Evolutionary conservation across 1,140 invertebrate species (phyloP).

Genomic region (Drosophila burlai): DNA sequence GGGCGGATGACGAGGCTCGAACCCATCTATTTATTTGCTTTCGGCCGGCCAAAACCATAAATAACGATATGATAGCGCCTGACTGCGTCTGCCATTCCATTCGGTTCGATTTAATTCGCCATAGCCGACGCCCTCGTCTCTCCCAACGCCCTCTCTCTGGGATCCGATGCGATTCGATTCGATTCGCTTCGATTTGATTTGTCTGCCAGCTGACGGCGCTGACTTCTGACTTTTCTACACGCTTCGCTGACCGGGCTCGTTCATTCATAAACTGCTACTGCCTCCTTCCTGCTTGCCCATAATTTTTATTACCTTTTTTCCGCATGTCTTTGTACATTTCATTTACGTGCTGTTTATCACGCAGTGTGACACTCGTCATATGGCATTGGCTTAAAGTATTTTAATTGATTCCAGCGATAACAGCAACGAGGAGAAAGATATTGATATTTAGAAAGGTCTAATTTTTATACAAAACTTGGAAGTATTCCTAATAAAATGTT

Average conservation of each 20-base stretch:
- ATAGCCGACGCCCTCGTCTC: background rate
- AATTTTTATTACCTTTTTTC: conserved; percentile 24
- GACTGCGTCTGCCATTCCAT: conserved; percentile 54
- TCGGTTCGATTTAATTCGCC: conserved; percentile 43
- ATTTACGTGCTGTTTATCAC: conserved; percentile 67
- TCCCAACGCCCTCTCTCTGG: background rate
- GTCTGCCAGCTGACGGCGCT: conserved; percentile 40
- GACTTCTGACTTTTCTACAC: conserved; percentile 41
- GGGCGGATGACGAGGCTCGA: conserved; percentile 36
- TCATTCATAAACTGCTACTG: conserved; percentile 65
- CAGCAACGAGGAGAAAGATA: background rate
- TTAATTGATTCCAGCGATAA: conserved; percentile 60
- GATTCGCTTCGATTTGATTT: conserved; percentile 40
- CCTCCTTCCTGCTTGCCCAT: conserved; percentile 10
- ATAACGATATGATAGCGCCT: conserved; percentile 70
- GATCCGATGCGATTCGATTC: conserved; percentile 19
- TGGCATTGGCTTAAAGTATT: conserved; percentile 55
- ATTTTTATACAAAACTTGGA: background rate
- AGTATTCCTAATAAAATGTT: background rate
- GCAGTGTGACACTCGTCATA: conserved; percentile 26
- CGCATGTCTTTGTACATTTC: conserved; percentile 19
- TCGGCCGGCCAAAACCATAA: conserved; percentile 63
- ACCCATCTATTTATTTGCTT: conserved; percentile 65
- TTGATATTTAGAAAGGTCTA: background rate
- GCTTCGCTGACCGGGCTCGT: conserved; percentile 51